Evolutionary conservation across 2,113 vertebrate species (phyloP).

Genomic region (Bombycilla garrulus): DNA sequence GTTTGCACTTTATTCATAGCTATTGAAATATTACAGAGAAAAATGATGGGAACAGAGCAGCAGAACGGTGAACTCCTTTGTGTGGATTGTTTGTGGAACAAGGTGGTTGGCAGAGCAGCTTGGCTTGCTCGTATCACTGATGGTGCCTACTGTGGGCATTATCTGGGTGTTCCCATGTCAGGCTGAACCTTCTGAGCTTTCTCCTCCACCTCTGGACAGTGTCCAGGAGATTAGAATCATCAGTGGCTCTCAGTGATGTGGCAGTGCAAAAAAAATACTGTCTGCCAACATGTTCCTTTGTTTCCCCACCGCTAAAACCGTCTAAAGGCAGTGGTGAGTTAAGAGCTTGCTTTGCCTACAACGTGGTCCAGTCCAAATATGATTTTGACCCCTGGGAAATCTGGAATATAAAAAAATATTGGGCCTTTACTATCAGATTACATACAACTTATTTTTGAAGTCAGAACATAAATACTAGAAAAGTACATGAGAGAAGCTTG

Average conservation of each 20-base stretch:
- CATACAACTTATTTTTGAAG: not conserved
- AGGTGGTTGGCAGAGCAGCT: not conserved
- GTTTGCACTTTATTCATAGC: not conserved
- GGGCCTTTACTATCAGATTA: not conserved
- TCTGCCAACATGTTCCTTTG: not conserved
- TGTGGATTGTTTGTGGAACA: not conserved
- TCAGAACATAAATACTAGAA: not conserved
- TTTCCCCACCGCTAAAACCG: not conserved
- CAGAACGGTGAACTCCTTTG: not conserved
- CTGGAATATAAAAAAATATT: not conserved
- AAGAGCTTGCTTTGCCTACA: not conserved
- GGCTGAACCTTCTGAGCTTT: not conserved
- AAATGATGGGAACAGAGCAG: not conserved
- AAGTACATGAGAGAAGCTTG: not conserved
- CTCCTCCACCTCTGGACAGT: not conserved
- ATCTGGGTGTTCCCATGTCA: not conserved
- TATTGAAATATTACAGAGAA: not conserved
- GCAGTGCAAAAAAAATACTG: not conserved
- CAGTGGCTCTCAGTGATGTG: not conserved
- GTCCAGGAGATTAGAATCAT: not conserved
- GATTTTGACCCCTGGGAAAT: not conserved
- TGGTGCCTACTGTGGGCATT: not conserved
- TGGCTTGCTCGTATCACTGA: rapidly evolving
- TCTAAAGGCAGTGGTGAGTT: not conserved
- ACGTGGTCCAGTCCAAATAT: not conserved